Percentiles rank a stretch among this genome's conserved stretches.
phyloP scores from a whole-genome alignment of 2,113 vertebrate genomes.

The Gymnocephalus cernua region DNA sequence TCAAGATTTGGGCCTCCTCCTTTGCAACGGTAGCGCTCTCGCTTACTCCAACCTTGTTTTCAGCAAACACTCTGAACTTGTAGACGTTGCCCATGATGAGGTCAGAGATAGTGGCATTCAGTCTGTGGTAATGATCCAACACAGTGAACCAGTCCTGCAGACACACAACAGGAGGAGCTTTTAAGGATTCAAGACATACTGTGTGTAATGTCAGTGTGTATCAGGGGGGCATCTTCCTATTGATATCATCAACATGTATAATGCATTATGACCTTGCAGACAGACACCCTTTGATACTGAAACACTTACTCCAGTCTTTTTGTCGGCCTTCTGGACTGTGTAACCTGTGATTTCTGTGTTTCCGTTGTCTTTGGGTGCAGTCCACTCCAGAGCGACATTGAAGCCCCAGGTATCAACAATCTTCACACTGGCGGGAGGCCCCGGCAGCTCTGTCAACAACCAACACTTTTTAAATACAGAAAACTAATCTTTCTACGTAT shows the following conservation, averaged over 20 bases:
- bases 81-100: constrained; percentile 97
- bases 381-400: constrained; percentile 95
- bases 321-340: constrained; percentile 94
- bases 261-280: neutral
- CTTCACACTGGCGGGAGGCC: constrained; percentile 88
- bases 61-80: constrained; percentile 91
- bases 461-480: neutral
- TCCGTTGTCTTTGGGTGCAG: constrained; percentile 87
- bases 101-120: constrained; percentile 94
- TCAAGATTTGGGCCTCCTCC: constrained; percentile 86
- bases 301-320: constrained; percentile 92
- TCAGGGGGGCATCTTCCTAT: neutral
- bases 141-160: constrained; percentile 97
- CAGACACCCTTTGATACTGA: neutral
- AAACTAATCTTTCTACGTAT: neutral
- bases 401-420: constrained; percentile 95
- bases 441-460: constrained; percentile 88
- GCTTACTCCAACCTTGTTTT: constrained; percentile 92
- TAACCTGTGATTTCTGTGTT: constrained; percentile 96
- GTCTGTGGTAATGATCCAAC: constrained; percentile 90
- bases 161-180: neutral
- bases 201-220: neutral
- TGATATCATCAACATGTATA: neutral
- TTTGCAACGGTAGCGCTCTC: constrained; percentile 78
- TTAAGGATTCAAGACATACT: neutral